A percentile compares a stretch with the other conserved stretches of the same genome.
Conservation (phyloP, 2,888 invertebrate species). For the Limnephilus rhombicus region DNA sequence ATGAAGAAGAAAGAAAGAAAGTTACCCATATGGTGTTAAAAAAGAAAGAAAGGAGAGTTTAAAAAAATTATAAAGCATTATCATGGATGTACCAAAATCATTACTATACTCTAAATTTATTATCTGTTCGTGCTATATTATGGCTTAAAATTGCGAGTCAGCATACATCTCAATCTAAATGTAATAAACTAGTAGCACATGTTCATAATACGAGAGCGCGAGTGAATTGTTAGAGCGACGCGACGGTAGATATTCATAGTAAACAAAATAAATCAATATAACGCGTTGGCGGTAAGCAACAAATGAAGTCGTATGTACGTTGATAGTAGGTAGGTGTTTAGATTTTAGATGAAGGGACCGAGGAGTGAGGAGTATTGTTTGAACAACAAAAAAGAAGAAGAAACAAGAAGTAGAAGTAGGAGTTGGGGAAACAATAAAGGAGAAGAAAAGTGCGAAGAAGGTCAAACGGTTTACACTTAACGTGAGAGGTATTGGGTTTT, state of each 20-base stretch:
- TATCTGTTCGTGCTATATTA: too few relatives aligned
- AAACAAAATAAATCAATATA: background rate
- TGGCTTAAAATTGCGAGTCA: too few relatives aligned
- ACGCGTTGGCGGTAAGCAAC: background rate
- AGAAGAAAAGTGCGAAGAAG: background rate
- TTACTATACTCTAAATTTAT: too few relatives aligned
- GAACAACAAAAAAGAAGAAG: background rate
- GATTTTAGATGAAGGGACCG: background rate
- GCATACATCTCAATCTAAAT: too few relatives aligned
- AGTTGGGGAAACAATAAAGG: background rate
- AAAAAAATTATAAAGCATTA: too few relatives aligned
- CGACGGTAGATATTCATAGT: background rate
- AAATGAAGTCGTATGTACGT: background rate
- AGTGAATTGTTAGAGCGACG: background rate
- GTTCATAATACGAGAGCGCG: background rate
- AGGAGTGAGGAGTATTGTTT: background rate
- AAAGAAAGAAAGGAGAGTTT: too few relatives aligned
- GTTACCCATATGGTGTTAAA: too few relatives aligned
- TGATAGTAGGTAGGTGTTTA: background rate
- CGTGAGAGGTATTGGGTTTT: slow-evolving; percentile 16
- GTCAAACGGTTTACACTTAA: slow-evolving; percentile 38
- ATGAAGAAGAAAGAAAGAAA: too few relatives aligned
- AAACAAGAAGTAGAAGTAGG: background rate
- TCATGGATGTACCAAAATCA: too few relatives aligned
- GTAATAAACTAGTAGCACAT: too few relatives aligned